Percentiles rank a stretch among this genome's conserved stretches.
Evolutionary conservation across 2,888 invertebrate species (phyloP).

Genomic region (Phengaris alcon): DNA sequence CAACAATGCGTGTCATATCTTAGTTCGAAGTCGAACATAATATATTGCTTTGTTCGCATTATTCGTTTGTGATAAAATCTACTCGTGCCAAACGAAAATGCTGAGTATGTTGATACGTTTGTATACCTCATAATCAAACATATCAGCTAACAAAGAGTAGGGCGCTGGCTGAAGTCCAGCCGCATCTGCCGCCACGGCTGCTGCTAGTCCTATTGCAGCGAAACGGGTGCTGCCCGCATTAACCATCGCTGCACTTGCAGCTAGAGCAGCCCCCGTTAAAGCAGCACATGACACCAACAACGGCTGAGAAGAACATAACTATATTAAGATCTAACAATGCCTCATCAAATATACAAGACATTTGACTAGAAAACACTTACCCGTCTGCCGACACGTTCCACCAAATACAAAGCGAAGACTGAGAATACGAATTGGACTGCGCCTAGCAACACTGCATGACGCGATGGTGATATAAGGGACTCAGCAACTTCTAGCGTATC

Average conservation of each 20-base stretch:
- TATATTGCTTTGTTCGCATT: not conserved
- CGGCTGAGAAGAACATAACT: slow-evolving; percentile 42
- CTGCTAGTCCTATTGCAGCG: slow-evolving; percentile 45
- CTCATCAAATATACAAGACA: no score
- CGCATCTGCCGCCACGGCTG: slow-evolving; percentile 57
- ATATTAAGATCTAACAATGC: not conserved
- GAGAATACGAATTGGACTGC: slow-evolving; percentile 54
- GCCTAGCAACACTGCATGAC: slow-evolving; percentile 52
- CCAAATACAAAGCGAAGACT: slow-evolving; percentile 50
- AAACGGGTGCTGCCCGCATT: slow-evolving; percentile 35
- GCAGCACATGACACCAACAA: slow-evolving; percentile 49
- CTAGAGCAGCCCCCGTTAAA: slow-evolving; percentile 38
- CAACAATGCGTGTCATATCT: not conserved
- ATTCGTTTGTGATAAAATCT: not conserved
- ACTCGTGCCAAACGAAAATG: not conserved
- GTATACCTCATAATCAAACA: slow-evolving; percentile 59
- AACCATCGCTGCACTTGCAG: slow-evolving; percentile 39
- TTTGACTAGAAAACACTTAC: slow-evolving; percentile 40
- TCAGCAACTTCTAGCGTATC: not conserved
- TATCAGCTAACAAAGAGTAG: slow-evolving; percentile 60
- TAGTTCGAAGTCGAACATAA: not conserved
- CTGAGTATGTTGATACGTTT: not conserved
- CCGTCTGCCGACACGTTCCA: slow-evolving; percentile 61
- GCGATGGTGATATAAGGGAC: slow-evolving; percentile 46
- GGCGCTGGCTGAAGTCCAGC: slow-evolving; percentile 62